These are phyloP conservation scores for Pantelozetes paolii DNA, from an alignment of 2,888 invertebrate genomes.

Conservation along the genomic window DNA sequence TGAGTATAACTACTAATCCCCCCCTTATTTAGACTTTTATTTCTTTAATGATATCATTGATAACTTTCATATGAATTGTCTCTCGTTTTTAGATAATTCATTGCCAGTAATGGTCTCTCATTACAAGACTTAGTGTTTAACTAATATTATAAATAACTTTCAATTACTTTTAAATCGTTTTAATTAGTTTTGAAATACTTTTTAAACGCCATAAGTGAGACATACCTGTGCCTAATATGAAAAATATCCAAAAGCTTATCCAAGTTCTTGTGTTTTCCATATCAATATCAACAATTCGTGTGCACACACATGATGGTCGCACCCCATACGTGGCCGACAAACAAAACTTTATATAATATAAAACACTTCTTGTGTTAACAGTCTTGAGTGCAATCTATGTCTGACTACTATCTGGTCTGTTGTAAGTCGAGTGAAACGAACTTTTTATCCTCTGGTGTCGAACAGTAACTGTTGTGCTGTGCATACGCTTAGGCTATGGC, in stretches of 20 bases:
- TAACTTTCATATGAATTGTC: too few relatives aligned
- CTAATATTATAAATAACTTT: too few relatives aligned
- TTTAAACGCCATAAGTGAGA: background rate
- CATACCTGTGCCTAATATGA: background rate
- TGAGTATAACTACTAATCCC: background rate
- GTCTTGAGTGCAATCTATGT: background rate
- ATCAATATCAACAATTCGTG: background rate
- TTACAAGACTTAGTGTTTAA: too few relatives aligned
- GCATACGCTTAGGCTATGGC: background rate
- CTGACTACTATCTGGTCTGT: slow-evolving; percentile 15
- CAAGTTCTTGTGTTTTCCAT: slow-evolving; percentile 5
- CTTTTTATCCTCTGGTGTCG: background rate
- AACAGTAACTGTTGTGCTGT: background rate
- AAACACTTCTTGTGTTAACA: background rate
- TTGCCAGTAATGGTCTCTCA: too few relatives aligned
- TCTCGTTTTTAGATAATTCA: too few relatives aligned
- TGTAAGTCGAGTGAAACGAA: background rate
- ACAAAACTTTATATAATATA: background rate
- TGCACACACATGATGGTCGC: slow-evolving; percentile 14
- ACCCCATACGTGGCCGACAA: slow-evolving; percentile 3
- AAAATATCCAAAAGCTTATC: slow-evolving; percentile 22
- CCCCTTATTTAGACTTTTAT: too few relatives aligned
- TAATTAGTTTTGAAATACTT: too few relatives aligned
- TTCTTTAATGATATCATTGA: too few relatives aligned
- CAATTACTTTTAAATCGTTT: too few relatives aligned